Conservation (phyloP, 2,888 invertebrate species). For the Herminia tarsipennalis region DNA sequence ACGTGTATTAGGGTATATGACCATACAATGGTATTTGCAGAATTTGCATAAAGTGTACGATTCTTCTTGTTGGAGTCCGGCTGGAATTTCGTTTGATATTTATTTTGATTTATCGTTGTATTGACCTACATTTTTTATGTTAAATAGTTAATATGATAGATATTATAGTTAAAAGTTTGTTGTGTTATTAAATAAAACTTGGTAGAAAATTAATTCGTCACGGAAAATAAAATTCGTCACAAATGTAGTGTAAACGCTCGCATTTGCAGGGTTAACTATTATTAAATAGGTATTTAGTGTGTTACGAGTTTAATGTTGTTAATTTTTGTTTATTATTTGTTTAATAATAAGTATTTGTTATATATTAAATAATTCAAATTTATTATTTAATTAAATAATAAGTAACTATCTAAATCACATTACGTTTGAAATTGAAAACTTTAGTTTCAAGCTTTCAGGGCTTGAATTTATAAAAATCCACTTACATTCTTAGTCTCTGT, state of each 20-base stretch:
- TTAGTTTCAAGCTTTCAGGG: no score
- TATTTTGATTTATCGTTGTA: neutral
- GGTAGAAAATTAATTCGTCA: conserved; percentile 3
- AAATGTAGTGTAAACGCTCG: no score
- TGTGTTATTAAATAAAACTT: neutral
- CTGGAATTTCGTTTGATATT: neutral
- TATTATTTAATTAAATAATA: no score
- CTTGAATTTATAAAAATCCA: no score
- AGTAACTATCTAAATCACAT: no score
- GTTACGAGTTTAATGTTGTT: no score
- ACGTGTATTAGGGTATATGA: conserved; percentile 26
- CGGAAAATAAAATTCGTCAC: neutral
- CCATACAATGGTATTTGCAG: conserved; percentile 33
- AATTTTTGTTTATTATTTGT: no score
- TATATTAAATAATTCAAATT: no score
- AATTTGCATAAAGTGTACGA: conserved; percentile 19
- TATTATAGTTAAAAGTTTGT: neutral
- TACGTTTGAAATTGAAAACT: no score
- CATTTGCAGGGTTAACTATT: neutral
- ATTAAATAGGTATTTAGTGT: neutral
- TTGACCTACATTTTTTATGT: neutral
- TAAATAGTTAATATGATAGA: neutral
- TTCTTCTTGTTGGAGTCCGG: neutral
- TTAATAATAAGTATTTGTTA: no score
- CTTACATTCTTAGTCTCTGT: no score